Evolutionary conservation across 2,888 invertebrate genomes (phyloP), one percentile per base, ranked within the genome.

Genomic region (Artemia sp.): DNA sequence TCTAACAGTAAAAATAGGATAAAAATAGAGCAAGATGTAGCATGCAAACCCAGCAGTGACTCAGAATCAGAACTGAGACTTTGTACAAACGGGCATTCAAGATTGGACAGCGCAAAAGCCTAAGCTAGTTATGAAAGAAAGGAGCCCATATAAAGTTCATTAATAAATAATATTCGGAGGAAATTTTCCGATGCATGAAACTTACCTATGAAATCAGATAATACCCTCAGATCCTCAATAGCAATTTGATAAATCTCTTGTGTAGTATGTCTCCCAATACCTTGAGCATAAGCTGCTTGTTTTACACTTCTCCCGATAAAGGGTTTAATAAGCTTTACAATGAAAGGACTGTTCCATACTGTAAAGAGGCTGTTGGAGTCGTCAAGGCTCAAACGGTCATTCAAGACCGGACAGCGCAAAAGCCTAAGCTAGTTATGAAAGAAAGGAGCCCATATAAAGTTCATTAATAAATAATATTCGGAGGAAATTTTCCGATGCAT

Each of bases 211-310:
- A 72, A 66, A 11, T 38, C 38, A 2, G 74, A 73, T 5, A 74
- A 51, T 12, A 73, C 71, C n/a, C 70, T 67, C 9, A 74, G 67
- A 53, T 72, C 70, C 1, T 71, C 64, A 9, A 24, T 38, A 71
- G 73, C 73, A 2, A 74, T 52, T 11, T 70, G 38, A 12, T 68
- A 50, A 6, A 74, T 67, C 70, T 74, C 74, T 14, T 71, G 67
- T 51, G 72, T 52, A 0, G 72, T 68, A 58, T 74, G 73, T 51
- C 73, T 51, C 24, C 74, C 74, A 8, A 74, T 66, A 5, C 74
- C 74, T 69, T 74, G 74, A 52, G 71, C 72, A 68, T 68, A 71
- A 12, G 74, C 72, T 10, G 73, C 72, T n/a, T 70, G 69, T 7
- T 70, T 71, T 0, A 74, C 72, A 10, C 70, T 67, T 50, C 69